Percentiles rank a stretch among this genome's conserved stretches.
phyloP scores from a whole-genome alignment of 2,797 vertebrate genomes.

The Philypnodon macrostomus region DNA sequence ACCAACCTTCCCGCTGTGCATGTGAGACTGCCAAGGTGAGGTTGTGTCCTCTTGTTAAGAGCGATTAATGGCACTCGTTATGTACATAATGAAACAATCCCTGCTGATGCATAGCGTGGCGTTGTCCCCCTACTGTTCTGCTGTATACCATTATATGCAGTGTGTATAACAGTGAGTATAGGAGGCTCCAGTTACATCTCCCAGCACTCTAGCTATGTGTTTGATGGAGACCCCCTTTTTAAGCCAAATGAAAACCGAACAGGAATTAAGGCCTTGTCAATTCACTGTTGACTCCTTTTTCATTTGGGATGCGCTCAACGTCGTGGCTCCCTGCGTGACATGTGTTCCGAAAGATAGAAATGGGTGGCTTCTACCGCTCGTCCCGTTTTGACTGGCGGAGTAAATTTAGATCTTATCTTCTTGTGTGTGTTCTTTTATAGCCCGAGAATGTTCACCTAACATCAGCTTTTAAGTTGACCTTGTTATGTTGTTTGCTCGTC shows the following conservation, averaged over 20 bases:
- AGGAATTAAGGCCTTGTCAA: constrained; percentile 58
- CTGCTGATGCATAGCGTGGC: constrained; percentile 72
- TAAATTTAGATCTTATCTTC: constrained; percentile 76
- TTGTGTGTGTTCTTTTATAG: constrained; percentile 71
- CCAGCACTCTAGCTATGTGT: constrained; percentile 54
- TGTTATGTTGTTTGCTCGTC: constrained; percentile 71
- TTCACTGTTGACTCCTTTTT: constrained; percentile 40
- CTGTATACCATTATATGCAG: constrained; percentile 7
- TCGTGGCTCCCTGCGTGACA: constrained; percentile 52
- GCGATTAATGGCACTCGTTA: constrained; percentile 82
- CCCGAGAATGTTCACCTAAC: constrained; percentile 62
- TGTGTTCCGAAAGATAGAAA: constrained; percentile 63
- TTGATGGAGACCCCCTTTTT: constrained; percentile 51
- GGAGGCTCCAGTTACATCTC: constrained; percentile 57
- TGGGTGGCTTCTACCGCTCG: constrained; percentile 68
- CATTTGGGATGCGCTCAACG: constrained; percentile 47
- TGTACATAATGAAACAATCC: constrained; percentile 82
- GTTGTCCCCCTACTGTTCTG: constrained; percentile 46
- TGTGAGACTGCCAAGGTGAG: constrained; percentile 78
- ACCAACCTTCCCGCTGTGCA: constrained; percentile 62
- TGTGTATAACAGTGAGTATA: constrained; percentile 31
- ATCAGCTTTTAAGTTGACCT: constrained; percentile 69
- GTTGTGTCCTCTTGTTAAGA: constrained; percentile 83
- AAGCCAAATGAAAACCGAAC: constrained; percentile 61
- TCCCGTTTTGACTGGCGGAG: constrained; percentile 77